Conservation (phyloP, 2,797 vertebrate species). For the Sorex maritimensis region DNA sequence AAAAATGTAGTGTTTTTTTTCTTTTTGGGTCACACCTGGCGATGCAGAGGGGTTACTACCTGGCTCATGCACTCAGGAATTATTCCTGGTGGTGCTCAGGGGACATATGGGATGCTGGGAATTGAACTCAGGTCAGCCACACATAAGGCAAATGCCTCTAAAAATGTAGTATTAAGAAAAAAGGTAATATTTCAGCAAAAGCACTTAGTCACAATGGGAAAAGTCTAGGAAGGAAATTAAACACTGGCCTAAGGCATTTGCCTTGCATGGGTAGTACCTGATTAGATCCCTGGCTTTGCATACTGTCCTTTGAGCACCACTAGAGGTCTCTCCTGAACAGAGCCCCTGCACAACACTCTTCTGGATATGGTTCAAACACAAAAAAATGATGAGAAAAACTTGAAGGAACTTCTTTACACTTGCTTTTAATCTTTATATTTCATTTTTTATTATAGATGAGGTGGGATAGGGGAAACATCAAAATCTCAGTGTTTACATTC, state of each 20-base stretch:
- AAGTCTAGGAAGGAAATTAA: neutral
- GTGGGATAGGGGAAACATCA: neutral
- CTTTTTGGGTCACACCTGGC: too few species aligned
- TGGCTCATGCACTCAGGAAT: too few species aligned
- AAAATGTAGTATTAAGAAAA: neutral
- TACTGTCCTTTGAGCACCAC: neutral
- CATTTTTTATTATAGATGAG: slow-evolving; percentile 61
- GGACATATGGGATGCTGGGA: too few species aligned
- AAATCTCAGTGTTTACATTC: slow-evolving; percentile 44
- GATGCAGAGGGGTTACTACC: too few species aligned
- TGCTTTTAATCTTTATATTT: slow-evolving; percentile 34
- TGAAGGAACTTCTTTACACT: slow-evolving; percentile 22
- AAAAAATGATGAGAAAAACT: slow-evolving; percentile 40
- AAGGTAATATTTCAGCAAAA: slow-evolving; percentile 59
- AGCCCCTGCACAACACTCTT: too few species aligned
- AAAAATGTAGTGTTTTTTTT: too few species aligned
- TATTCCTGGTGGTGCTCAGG: too few species aligned
- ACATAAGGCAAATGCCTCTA: too few species aligned
- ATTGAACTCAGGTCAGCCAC: too few species aligned
- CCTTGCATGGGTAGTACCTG: neutral
- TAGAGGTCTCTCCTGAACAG: neutral
- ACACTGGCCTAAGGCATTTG: too few species aligned
- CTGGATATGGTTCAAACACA: neutral
- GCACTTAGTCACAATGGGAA: slow-evolving; percentile 31
- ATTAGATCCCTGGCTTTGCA: neutral